phyloP scores from a whole-genome alignment of 2,888 invertebrate genomes.

The Dryadula phaetusa region DNA sequence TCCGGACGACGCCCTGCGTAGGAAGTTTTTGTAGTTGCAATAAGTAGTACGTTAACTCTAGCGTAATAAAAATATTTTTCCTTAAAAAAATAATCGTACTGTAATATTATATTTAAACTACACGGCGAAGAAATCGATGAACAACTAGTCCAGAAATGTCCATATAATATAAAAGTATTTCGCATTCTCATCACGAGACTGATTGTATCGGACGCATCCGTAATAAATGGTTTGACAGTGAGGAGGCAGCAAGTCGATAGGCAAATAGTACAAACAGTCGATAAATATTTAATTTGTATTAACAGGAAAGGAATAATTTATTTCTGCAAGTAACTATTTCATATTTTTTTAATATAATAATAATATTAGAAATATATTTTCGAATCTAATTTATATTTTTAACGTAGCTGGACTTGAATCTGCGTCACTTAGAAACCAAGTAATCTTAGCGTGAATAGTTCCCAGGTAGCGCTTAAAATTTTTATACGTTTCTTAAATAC shows the following conservation, averaged over 20 bases:
- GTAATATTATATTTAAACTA: too few relatives aligned
- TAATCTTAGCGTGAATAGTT: too few relatives aligned
- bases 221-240: conserved; percentile 54
- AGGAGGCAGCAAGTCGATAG: conserved; percentile 44
- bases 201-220: conserved; percentile 54
- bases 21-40: conserved; percentile 13
- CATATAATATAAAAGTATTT: conserved; percentile 52
- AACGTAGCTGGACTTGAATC: too few relatives aligned
- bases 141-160: conserved; percentile 49
- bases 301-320: too few relatives aligned
- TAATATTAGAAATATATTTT: too few relatives aligned
- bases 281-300: conserved; percentile 26
- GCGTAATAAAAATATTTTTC: background rate
- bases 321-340: too few relatives aligned
- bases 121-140: background rate
- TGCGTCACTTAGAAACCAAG: too few relatives aligned
- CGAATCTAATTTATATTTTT: too few relatives aligned
- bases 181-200: conserved; percentile 56
- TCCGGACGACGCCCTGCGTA: conserved; percentile 33
- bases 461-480: too few relatives aligned
- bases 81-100: too few relatives aligned
- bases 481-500: too few relatives aligned
- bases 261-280: conserved; percentile 22
- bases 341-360: too few relatives aligned
- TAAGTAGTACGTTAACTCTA: background rate